These are phyloP conservation scores for Eidolon helvum DNA, from an alignment of 2,113 vertebrate genomes.

Conservation along the genomic window DNA sequence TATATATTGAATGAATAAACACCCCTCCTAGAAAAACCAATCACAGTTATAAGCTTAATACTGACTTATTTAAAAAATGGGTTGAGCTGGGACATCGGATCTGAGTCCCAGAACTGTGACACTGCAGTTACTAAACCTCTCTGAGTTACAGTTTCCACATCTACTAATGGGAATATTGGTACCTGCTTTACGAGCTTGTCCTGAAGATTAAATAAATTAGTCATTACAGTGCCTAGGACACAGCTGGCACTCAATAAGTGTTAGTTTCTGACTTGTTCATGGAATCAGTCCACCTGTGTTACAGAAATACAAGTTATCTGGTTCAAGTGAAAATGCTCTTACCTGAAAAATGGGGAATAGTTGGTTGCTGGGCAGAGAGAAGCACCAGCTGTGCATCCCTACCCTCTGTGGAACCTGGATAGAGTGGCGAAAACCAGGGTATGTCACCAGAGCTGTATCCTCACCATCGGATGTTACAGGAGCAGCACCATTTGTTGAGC, in stretches of 20 bases:
- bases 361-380: not conserved
- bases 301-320: not conserved
- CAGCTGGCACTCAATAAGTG: not conserved
- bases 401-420: not conserved
- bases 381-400: not conserved
- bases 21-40: not conserved
- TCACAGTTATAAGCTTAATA: not conserved
- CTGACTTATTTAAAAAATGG: not conserved
- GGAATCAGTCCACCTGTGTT: not conserved
- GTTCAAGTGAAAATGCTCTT: not conserved
- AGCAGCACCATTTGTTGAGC: not conserved
- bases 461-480: not conserved
- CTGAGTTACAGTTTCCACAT: not conserved
- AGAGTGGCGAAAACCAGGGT: rapidly evolving
- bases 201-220: not conserved
- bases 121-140: not conserved
- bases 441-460: not conserved
- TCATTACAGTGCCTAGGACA: not conserved
- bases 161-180: not conserved
- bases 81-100: not conserved
- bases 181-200: not conserved
- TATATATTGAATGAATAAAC: not conserved
- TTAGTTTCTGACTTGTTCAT: not conserved
- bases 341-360: not conserved
- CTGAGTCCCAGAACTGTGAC: not conserved